A percentile compares a stretch with the other conserved stretches of the same genome.
phyloP scores from a whole-genome alignment of 2,888 invertebrate species.

The Aelia acuminata region DNA sequence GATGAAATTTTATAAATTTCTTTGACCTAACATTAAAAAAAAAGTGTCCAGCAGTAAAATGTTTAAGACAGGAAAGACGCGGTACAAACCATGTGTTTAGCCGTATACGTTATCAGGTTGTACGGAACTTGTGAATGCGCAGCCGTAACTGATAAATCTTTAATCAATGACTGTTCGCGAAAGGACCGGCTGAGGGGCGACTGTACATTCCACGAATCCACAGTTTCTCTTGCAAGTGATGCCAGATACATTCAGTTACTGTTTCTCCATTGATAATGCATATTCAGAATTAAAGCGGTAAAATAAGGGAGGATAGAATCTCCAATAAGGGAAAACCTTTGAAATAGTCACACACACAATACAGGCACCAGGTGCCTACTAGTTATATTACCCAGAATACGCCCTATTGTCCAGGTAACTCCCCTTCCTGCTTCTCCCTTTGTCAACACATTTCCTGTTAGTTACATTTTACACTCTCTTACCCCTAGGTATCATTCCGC shows the following conservation, averaged over 20 bases:
- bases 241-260: neutral
- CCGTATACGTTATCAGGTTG: slow-evolving; percentile 8
- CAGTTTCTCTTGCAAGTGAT: neutral
- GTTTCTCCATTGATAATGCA: neutral
- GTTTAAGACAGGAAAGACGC: no score
- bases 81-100: neutral
- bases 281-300: neutral
- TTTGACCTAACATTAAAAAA: no score
- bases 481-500: neutral
- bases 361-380: neutral
- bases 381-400: slow-evolving; percentile 1
- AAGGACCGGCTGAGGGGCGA: neutral
- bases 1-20: no score
- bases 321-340: neutral
- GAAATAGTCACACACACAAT: neutral
- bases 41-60: neutral
- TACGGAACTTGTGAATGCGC: slow-evolving; percentile 9
- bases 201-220: neutral
- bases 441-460: slow-evolving; percentile 53
- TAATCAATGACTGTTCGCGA: slow-evolving; percentile 14
- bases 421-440: slow-evolving; percentile 52
- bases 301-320: neutral
- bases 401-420: slow-evolving; percentile 49
- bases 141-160: slow-evolving; percentile 37
- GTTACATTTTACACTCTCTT: slow-evolving; percentile 10